Percentiles rank a stretch among this genome's conserved stretches.
These are phyloP conservation scores for Lasius fuliginosus DNA, from an alignment of 2,888 invertebrate genomes.

Conservation along the genomic window DNA sequence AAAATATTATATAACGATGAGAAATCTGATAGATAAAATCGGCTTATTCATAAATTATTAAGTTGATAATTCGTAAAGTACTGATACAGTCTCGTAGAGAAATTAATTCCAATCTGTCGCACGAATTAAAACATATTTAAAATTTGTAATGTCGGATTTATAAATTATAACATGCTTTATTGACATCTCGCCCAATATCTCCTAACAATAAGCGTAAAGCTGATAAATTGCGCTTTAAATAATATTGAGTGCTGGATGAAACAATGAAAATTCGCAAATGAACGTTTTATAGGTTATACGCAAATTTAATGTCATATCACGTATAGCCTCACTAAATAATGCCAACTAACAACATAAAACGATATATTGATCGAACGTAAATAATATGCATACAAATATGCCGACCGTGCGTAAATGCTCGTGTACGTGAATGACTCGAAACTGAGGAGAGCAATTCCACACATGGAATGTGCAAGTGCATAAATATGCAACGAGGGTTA, in stretches of 20 bases:
- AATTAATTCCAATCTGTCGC: slow-evolving; percentile 15
- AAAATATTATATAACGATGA: background rate
- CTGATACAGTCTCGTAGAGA: background rate
- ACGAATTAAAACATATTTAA: slow-evolving; percentile 41
- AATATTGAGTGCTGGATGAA: slow-evolving; percentile 50
- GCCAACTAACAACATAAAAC: slow-evolving; percentile 58
- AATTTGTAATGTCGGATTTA: slow-evolving; percentile 28
- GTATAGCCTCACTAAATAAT: slow-evolving; percentile 39
- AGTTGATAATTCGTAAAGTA: background rate
- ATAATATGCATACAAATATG: slow-evolving; percentile 49
- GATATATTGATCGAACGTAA: slow-evolving; percentile 59
- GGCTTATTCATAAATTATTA: background rate
- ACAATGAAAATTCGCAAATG: slow-evolving; percentile 56
- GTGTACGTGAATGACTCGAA: slow-evolving; percentile 6
- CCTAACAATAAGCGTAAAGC: slow-evolving; percentile 51
- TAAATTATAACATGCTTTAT: slow-evolving; percentile 52
- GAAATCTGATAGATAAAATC: background rate
- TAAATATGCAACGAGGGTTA: slow-evolving; percentile 2
- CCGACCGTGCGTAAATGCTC: background rate
- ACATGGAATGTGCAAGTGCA: background rate
- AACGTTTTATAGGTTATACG: slow-evolving; percentile 55
- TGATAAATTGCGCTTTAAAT: slow-evolving; percentile 57
- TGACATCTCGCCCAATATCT: slow-evolving; percentile 53
- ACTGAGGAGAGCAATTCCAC: slow-evolving; percentile 11
- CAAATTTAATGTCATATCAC: slow-evolving; percentile 55